These are phyloP conservation scores for Orchestia grillus DNA, from an alignment of 1,140 invertebrate species.

Conservation along the genomic window DNA sequence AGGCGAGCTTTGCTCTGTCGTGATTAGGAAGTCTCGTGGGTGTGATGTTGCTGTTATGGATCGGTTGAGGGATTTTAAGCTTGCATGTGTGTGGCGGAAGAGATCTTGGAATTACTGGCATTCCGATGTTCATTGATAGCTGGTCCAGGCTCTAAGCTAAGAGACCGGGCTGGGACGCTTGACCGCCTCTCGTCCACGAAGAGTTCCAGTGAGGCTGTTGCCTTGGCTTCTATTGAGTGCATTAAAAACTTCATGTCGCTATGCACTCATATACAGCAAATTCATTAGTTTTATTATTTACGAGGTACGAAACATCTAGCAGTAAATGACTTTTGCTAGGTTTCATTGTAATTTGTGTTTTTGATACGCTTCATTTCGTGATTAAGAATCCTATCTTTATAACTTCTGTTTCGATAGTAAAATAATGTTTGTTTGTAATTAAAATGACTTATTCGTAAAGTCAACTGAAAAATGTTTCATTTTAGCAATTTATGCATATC, in stretches of 20 bases:
- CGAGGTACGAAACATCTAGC: neutral
- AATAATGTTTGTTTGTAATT: neutral
- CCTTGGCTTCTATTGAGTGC: neutral
- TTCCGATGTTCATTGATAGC: neutral
- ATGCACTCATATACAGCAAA: neutral
- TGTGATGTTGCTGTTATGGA: conserved; percentile 7
- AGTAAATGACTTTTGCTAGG: neutral
- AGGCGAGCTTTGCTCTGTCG: neutral
- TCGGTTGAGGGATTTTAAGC: neutral
- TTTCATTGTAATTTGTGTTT: neutral
- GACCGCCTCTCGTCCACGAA: neutral
- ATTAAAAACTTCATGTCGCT: neutral
- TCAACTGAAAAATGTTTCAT: neutral
- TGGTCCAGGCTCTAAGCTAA: neutral
- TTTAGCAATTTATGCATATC: neutral
- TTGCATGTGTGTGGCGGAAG: neutral
- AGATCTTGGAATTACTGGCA: conserved; percentile 7
- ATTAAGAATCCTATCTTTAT: neutral
- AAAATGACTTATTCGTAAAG: neutral
- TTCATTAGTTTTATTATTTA: neutral
- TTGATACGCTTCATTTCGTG: neutral
- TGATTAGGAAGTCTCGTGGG: neutral
- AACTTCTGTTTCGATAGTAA: neutral
- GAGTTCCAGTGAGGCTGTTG: neutral
- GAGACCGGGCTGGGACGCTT: neutral